Percentiles rank a stretch among this genome's conserved stretches.
phyloP scores from a whole-genome alignment of 2,888 invertebrate genomes.

The Coelopa pilipes region DNA sequence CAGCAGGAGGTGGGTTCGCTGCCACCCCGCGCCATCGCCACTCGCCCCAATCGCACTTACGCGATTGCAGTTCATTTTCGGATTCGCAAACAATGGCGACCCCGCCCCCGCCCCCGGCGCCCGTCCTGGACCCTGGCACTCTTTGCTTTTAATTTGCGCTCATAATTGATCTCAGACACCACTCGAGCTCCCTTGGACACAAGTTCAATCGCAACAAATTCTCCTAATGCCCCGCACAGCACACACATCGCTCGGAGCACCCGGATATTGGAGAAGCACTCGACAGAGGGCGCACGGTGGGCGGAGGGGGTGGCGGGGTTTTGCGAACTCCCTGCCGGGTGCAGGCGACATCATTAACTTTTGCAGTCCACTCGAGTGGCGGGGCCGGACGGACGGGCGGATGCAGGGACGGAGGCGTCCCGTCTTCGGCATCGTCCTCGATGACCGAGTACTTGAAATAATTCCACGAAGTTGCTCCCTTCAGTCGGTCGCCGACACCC shows the following conservation, averaged over 20 bases:
- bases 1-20: too few relatives aligned
- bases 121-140: too few relatives aligned
- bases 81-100: too few relatives aligned
- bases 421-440: too few relatives aligned
- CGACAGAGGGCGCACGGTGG: too few relatives aligned
- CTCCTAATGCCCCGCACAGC: neutral
- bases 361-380: constrained; percentile 1
- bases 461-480: neutral
- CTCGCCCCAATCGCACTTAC: too few relatives aligned
- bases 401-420: neutral
- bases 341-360: constrained; percentile 14
- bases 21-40: too few relatives aligned
- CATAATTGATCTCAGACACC: neutral
- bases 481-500: neutral
- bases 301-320: too few relatives aligned
- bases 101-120: too few relatives aligned
- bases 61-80: too few relatives aligned
- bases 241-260: neutral
- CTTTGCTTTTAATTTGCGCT: constrained; percentile 11
- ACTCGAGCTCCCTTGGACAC: neutral
- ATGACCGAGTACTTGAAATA: too few relatives aligned
- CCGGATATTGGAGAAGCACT: neutral
- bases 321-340: neutral
- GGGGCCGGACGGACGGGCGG: neutral
- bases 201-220: constrained; percentile 18